These are phyloP conservation scores for Agapostemon virescens DNA, from an alignment of 2,888 invertebrate species.

Conservation along the genomic window DNA sequence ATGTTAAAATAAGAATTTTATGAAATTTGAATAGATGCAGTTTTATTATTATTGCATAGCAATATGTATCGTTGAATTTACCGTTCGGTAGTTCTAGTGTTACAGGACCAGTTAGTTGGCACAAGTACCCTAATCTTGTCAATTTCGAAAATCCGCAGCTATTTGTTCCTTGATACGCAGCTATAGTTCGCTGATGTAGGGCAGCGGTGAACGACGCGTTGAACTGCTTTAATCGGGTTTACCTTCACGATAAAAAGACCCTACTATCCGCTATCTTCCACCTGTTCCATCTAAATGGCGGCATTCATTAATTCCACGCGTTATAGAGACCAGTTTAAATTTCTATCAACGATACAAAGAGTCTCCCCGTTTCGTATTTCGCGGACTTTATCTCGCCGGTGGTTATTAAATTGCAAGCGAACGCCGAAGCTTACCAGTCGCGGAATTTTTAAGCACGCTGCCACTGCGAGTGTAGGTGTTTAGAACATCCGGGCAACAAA, in stretches of 20 bases:
- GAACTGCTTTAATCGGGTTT: conserved; percentile 4
- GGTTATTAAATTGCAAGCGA: conserved; percentile 56
- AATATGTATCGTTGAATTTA: no score
- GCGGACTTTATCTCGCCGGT: conserved; percentile 33
- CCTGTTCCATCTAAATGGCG: conserved; percentile 34
- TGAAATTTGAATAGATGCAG: no score
- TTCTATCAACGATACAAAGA: conserved; percentile 53
- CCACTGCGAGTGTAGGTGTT: conserved; percentile 48
- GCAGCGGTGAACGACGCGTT: background rate
- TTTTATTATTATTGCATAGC: no score
- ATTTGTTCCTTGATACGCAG: background rate
- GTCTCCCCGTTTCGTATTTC: conserved; percentile 16
- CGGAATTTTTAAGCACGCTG: conserved; percentile 38
- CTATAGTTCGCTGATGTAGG: background rate
- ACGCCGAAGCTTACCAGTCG: conserved; percentile 55
- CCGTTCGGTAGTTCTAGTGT: no score
- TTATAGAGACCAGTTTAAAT: conserved; percentile 45
- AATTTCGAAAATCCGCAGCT: background rate
- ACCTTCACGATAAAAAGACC: conserved; percentile 15
- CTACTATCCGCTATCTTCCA: conserved; percentile 12
- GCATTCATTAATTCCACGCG: conserved; percentile 65
- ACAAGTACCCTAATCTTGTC: background rate
- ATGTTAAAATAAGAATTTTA: no score
- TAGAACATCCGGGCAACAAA: conserved; percentile 35
- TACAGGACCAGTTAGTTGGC: no score